phyloP scores from a whole-genome alignment of 2,113 vertebrate species.

The Festucalex cinctus region DNA sequence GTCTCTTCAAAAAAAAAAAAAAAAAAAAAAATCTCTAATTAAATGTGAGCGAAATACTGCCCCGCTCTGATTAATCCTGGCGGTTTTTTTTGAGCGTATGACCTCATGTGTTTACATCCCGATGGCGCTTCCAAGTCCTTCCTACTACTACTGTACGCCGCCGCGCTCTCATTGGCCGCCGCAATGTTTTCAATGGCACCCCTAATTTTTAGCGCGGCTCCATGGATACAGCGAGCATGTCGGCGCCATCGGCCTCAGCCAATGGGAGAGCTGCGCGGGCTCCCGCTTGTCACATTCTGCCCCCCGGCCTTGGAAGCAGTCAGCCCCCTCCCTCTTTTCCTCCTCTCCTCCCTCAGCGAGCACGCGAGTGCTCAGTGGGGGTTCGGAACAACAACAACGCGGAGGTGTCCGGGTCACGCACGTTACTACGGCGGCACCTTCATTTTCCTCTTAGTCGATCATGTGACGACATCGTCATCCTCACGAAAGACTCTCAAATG shows the following conservation, averaged over 20 bases:
- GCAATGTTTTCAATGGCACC: constrained; percentile 69
- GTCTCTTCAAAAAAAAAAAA: constrained; percentile 31
- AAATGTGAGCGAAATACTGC: constrained; percentile 43
- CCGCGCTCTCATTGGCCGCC: constrained; percentile 62
- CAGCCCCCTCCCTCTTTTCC: constrained; percentile 23
- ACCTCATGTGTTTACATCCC: constrained; percentile 78
- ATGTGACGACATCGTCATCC: background rate
- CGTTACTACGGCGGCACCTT: constrained; percentile 16
- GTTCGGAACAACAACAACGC: constrained; percentile 71
- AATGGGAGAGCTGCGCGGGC: constrained; percentile 66
- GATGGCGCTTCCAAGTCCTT: constrained; percentile 66
- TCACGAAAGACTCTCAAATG: background rate
- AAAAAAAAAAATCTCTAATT: background rate
- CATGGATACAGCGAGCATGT: constrained; percentile 77
- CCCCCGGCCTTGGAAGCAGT: constrained; percentile 57
- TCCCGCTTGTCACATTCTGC: constrained; percentile 65
- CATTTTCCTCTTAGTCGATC: background rate
- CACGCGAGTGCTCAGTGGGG: constrained; percentile 68
- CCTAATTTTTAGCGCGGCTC: constrained; percentile 68
- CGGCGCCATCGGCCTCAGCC: constrained; percentile 61
- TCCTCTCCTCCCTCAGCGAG: constrained; percentile 26
- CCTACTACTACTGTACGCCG: constrained; percentile 68
- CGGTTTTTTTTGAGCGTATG: constrained; percentile 71
- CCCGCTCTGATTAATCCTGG: constrained; percentile 51
- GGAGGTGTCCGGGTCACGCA: constrained; percentile 41